Base-by-base conservation (phyloP, 92 coral and sea anemone genomes). In the Palythoa grandis region DNA sequence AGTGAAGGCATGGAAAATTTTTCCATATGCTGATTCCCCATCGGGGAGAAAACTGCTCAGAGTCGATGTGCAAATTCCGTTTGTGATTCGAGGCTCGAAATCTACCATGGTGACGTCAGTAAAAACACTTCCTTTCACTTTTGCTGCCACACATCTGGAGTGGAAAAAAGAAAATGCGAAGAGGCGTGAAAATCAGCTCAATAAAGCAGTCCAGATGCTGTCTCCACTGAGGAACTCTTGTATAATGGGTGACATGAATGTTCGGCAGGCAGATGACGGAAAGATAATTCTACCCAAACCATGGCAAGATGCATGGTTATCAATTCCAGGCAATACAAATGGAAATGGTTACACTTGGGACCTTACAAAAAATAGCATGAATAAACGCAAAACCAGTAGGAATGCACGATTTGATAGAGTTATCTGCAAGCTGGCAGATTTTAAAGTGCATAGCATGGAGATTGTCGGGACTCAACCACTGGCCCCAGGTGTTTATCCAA, bases 261-360 rank as follows among this genome's bases (percentile, higher is more conserved):
- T 93, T 57, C 82, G 90, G 7, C 77, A 66, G 3, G 80, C 76
- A 66, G 88, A 70, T 39, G 96, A 91, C 69, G 96, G 96, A 13
- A 91, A 91, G 65, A 58, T 93, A 23, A n/a, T 87, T 53, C 84
- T 92, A 25, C 95, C 95, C 22, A 20, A 16, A 38, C 86, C 84
- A 15, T 92, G 95, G 95, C 65, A 82, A 56, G 93, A 92, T 70
- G 86, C 90, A 11, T 92, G 95, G 95, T 69, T 92, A 54, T 75
- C 92, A 6, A 17, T 91, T 2, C 69, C 79, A 13, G 87, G 85
- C 15, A 88, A 91, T 52, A 47, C 92, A 2, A 67, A 86, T 39
- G 77, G 19, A 7, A 88, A 93, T 93, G 96, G 96, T 14, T 86
- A 82, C 43, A 93, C 96, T 1, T 93, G 91, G 94, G 89, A 93